Conservation (phyloP, 2,797 vertebrate genomes). For the Acanthiza pusilla region DNA sequence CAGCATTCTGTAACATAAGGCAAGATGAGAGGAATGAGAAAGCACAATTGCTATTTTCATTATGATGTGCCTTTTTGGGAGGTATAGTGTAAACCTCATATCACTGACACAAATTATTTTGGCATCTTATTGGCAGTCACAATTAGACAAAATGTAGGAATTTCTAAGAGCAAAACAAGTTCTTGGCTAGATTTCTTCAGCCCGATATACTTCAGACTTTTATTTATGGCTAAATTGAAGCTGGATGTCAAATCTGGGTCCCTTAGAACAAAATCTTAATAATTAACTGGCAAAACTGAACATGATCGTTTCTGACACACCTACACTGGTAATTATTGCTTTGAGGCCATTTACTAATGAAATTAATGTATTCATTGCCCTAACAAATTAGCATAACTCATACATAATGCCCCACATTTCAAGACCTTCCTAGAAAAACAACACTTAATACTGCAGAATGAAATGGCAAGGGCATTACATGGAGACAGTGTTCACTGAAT, state of each 20-base stretch:
- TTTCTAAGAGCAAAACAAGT: conserved; percentile 63
- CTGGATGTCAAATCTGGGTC: conserved; percentile 89
- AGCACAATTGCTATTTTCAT: conserved; percentile 66
- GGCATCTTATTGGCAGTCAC: conserved; percentile 71
- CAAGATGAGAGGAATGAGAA: conserved; percentile 52
- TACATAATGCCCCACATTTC: conserved; percentile 97
- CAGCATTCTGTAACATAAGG: conserved; percentile 59
- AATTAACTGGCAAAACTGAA: conserved; percentile 99
- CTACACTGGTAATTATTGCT: conserved; percentile 99
- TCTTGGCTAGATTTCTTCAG: conserved; percentile 79
- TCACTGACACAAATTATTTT: conserved; percentile 74
- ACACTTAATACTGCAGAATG: conserved; percentile 74
- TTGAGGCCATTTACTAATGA: conserved; percentile 99
- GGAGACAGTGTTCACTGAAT: conserved; percentile 75
- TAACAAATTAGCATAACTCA: conserved; percentile 99
- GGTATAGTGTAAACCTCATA: conserved; percentile 54
- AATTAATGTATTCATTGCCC: conserved; percentile 99
- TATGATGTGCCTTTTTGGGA: conserved; percentile 63
- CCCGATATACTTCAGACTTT: conserved; percentile 74
- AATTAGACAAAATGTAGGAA: conserved; percentile 58
- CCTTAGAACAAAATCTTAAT: conserved; percentile 97
- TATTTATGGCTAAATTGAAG: conserved; percentile 86
- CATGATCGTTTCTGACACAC: conserved; percentile 99
- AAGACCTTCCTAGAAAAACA: conserved; percentile 80
- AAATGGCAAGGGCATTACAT: conserved; percentile 76